These are phyloP conservation scores for Nematopogon swammerdamellus DNA, from an alignment of 2,888 invertebrate species.

Conservation along the genomic window DNA sequence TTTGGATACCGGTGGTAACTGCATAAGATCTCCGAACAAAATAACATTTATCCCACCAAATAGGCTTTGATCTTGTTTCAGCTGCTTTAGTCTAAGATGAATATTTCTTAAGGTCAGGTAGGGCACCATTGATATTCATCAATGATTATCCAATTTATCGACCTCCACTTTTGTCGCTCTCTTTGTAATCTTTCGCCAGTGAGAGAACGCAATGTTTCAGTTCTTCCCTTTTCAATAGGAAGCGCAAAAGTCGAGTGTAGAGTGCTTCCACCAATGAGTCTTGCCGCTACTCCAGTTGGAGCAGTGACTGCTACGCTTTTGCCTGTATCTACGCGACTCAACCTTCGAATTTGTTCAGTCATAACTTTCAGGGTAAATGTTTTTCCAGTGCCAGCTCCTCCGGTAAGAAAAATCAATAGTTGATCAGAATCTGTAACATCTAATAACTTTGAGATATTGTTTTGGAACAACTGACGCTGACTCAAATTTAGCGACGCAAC, in stretches of 20 bases:
- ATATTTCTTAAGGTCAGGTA: neutral
- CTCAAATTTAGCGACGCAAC: neutral
- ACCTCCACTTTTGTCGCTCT: slow-evolving; percentile 2
- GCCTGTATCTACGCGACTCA: neutral
- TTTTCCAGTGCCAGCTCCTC: neutral
- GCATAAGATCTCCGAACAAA: neutral
- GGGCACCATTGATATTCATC: slow-evolving; percentile 1
- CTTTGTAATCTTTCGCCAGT: slow-evolving; percentile 4
- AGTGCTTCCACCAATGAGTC: slow-evolving; percentile 1
- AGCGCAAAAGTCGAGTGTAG: slow-evolving; percentile 1
- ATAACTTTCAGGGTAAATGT: neutral
- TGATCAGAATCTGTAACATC: neutral
- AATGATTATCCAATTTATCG: slow-evolving; percentile 3
- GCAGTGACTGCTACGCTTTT: neutral
- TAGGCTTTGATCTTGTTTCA: neutral
- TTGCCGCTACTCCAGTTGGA: slow-evolving; percentile 1
- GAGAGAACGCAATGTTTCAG: slow-evolving; percentile 2
- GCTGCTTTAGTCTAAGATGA: neutral
- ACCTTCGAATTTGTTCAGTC: neutral
- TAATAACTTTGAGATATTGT: neutral
- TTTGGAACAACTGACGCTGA: neutral
- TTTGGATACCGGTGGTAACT: neutral
- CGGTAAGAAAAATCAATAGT: neutral
- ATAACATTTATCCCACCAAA: neutral
- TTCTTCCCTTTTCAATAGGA: slow-evolving; percentile 4